phyloP scores from a whole-genome alignment of 2,797 vertebrate genomes.

The Acanthurus tractus region DNA sequence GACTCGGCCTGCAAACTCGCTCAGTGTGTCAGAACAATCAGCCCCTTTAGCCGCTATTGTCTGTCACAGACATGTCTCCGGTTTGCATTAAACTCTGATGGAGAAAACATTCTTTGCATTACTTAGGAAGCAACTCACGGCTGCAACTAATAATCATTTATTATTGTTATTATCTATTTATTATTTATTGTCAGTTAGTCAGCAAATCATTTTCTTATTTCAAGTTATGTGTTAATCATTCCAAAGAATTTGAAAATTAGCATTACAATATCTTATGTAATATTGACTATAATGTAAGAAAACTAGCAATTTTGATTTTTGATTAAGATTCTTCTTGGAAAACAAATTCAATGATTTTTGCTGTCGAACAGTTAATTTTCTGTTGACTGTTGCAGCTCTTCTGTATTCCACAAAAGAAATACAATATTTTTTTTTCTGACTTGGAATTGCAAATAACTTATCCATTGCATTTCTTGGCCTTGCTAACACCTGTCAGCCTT shows the following conservation, averaged over 20 bases:
- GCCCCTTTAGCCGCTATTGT: conserved; percentile 30
- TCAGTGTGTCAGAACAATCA: conserved; percentile 55
- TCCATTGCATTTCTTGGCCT: too few relatives aligned
- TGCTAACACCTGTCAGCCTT: too few relatives aligned
- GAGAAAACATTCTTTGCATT: conserved; percentile 14
- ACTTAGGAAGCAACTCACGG: background rate
- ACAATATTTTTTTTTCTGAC: too few relatives aligned
- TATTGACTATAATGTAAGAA: background rate
- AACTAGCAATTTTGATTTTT: background rate
- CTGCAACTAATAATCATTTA: background rate
- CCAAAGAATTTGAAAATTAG: background rate
- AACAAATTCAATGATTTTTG: background rate
- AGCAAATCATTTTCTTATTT: background rate
- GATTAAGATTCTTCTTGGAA: background rate
- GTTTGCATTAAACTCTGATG: conserved; percentile 21
- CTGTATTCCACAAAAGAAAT: too few relatives aligned
- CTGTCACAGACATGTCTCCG: conserved; percentile 24
- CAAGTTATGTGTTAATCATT: too few relatives aligned
- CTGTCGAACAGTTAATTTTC: too few relatives aligned
- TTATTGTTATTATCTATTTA: too few relatives aligned
- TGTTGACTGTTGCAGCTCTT: too few relatives aligned
- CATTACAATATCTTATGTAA: background rate
- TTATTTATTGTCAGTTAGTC: background rate
- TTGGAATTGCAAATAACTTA: too few relatives aligned
- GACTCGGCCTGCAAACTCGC: conserved; percentile 24